Base-by-base conservation (phyloP, 37 sponge, comb jelly and placozoan genomes). In the Agelas oroides region DNA sequence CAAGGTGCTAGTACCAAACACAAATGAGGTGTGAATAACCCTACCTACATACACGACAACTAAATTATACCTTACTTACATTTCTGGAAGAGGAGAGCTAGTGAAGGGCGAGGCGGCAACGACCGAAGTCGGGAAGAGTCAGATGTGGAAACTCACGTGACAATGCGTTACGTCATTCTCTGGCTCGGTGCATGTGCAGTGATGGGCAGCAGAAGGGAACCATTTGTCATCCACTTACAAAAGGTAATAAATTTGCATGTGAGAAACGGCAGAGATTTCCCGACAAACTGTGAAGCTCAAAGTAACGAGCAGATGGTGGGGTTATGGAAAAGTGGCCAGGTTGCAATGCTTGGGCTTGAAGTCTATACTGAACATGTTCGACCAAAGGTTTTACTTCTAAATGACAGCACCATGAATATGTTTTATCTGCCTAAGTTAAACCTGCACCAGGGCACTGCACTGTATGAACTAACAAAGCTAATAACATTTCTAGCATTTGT, bases 231-330 rank as follows among this genome's bases (percentile, higher is more conserved):
- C 58, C 58, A 56, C 18, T 56, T 56, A 19, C 17, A 15, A 56
- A 56, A 56, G 58, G 58, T 56, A 18, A 56, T 19, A 56, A 56
- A n/a, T n/a, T 56, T 18, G 58, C 58, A 56, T 19, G 58, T 18
- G 18, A 19, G 18, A 56, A 56, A 56, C 17, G 15, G 18, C 15
- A 18, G 15, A 15, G n/a, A n/a, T n/a, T n/a, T n/a, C n/a, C n/a
- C n/a, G n/a, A n/a, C n/a, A n/a, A n/a, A n/a, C 65, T 28, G 15
- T 11, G n/a, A 19, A 18, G 12, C 12, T 11, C 65, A 64, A 30
- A 64, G 25, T 18, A 13, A 23, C 25, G 65, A 64, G n/a, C 65
- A 64, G 65, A 64, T 64, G 65, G 15, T 64, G n/a, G 65, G 65
- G n/a, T 30, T 64, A 18, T 64, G 65, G 65, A 19, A 19, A 13